Evolutionary conservation across 2,888 invertebrate genomes (phyloP), one percentile per base, ranked within the genome.

Genomic region (Furcula furcula): DNA sequence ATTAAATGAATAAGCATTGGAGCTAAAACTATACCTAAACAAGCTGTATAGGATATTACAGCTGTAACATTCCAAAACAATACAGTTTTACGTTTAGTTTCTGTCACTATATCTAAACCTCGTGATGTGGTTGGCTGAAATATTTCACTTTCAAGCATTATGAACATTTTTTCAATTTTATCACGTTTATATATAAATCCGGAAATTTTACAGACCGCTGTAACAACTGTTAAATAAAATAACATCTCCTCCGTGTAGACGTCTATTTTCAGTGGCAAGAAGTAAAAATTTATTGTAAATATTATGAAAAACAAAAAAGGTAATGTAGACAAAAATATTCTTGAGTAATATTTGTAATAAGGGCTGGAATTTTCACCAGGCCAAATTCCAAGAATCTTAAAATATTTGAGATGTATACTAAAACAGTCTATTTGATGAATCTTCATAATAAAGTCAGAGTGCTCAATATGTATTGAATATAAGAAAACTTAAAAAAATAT

Each of bases 401-500:
- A 74, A 53, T 66, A 72, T 12, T 39, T 58, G 15, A 71, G 53
- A 35, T 80, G 72, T 13, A 42, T 53, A 29, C 54, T 51, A 31
- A 80, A 83, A 36, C 74, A 78, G 38, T 75, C 74, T 10, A 65
- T 67, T 61, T 72, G 75, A 39, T 65, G 58, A 7, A 36, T 31
- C 7, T 12, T 29, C 65, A 63, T 61, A 20, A 38, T 18, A 4
- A 29, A 31, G 27, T 16, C 34, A n/a, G 9, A 26, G 13, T 6
- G 4, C 4, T 14, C n/a, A 12, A 13, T 26, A 14, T 13, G 14
- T 7, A 14, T 26, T n/a, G n/a, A n/a, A n/a, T n/a, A n/a, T n/a
- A n/a, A n/a, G n/a, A n/a, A n/a, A n/a, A n/a, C n/a, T n/a, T n/a
- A n/a, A n/a, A n/a, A n/a, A n/a, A n/a, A n/a, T n/a, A n/a, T n/a